Evolutionary conservation across 2,888 invertebrate genomes (phyloP).

Genomic region (Liposcelis brunnea): DNA sequence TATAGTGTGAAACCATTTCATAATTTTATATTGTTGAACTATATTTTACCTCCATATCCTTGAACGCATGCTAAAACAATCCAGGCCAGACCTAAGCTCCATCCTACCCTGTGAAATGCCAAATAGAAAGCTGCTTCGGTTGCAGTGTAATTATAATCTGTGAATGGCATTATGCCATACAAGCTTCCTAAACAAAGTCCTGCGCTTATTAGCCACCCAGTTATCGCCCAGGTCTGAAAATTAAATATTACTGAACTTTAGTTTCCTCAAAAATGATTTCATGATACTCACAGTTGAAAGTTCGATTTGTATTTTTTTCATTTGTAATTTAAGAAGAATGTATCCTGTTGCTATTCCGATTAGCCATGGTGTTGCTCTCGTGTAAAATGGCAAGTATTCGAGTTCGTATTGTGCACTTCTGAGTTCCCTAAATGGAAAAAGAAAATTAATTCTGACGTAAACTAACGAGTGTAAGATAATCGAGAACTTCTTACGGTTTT

Average conservation of each 20-base stretch:
- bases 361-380: constrained; percentile 22
- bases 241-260: too few species aligned
- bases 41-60: constrained; percentile 28
- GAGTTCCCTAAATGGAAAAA: too few species aligned
- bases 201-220: not conserved
- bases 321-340: constrained; percentile 19
- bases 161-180: constrained; percentile 16
- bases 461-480: not conserved
- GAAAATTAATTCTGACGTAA: not conserved
- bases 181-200: not conserved
- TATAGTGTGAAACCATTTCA: too few species aligned
- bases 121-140: constrained; percentile 25
- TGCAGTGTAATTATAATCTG: constrained; percentile 21
- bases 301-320: constrained; percentile 16
- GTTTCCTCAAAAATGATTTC: too few species aligned
- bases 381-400: constrained; percentile 21
- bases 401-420: not conserved
- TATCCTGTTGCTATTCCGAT: constrained; percentile 22
- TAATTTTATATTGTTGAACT: too few species aligned
- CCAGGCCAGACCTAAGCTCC: constrained; percentile 31
- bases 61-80: constrained; percentile 31
- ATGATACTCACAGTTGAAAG: too few species aligned
- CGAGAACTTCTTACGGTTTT: not conserved
- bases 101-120: constrained; percentile 25
- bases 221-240: not conserved